Evolutionary conservation across 1,140 invertebrate species (phyloP), one percentile per base, ranked within the genome.

Genomic region (Drosophila sulfurigaster): DNA sequence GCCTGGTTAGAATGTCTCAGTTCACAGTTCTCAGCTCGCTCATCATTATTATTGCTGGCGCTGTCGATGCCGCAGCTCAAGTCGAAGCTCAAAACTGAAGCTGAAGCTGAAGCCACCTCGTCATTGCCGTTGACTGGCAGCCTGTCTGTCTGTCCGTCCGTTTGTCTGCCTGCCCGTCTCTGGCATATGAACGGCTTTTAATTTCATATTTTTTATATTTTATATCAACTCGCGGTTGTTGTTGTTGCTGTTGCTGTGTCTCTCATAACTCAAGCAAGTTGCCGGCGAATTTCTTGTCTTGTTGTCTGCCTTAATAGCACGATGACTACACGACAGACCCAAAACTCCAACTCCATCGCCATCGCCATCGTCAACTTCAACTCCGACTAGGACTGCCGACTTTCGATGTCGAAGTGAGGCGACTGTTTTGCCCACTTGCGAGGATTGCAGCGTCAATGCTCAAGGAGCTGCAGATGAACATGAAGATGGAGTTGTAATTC

Each of bases 131-230:
- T 66, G 69, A 57, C 56, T 72, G 69, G 41, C 69, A 57, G 69
- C 16, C 59, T 45, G 54, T 56, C 58, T 16, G 58, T 32, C 58
- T 13, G 35, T 1, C 35, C 25, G 15, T 20, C 57, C 5, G n/a
- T 28, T 35, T 41, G 54, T 49, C 56, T 4, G 63, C 38, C 74
- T 41, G 66, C 35, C 35, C 3, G 38, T 52, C 58, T 60, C 49
- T n/a, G 64, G 48, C 66, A 71, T 82, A 81, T 88, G 86, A 81
- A 85, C 83, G 85, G 85, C 83, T 89, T 88, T 88, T 88, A 88
- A 90, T 88, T 89, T 88, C 85, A 88, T 88, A 88, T 88, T 88
- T 87, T 79, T 64, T 77, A 73, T 78, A 16, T 64, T 46, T 71
- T 45, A 63, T 73, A 7, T 48, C 35, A 38, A 38, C 15, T 35